Conservation (phyloP, 2,797 vertebrate species). For the Coilia nasus region DNA sequence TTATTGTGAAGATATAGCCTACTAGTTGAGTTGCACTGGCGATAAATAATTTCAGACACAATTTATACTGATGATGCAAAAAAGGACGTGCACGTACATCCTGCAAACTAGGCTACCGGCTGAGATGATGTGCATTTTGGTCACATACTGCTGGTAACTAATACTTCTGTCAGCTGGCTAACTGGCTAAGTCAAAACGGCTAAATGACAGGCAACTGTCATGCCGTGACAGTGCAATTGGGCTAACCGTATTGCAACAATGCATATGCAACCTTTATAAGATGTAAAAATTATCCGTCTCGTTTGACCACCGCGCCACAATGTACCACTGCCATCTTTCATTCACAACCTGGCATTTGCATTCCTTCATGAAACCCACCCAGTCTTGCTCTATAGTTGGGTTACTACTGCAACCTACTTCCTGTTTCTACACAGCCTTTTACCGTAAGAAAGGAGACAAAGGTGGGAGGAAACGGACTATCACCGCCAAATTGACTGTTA, state of each 20-base stretch:
- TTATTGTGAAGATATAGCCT: background rate
- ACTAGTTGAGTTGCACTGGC: background rate
- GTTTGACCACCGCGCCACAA: background rate
- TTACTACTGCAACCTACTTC: constrained; percentile 43
- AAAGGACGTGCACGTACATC: background rate
- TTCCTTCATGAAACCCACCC: constrained; percentile 56
- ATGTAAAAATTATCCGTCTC: background rate
- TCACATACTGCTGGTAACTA: background rate
- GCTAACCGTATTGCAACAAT: background rate
- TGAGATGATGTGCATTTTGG: background rate
- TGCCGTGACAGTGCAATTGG: too few species aligned
- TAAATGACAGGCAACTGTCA: background rate
- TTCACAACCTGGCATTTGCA: constrained; percentile 59
- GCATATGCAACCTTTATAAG: background rate
- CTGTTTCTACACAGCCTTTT: constrained; percentile 25
- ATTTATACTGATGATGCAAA: background rate
- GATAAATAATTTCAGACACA: background rate
- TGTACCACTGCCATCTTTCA: constrained; percentile 20
- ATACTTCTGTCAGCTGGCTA: constrained; percentile 27
- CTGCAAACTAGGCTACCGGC: background rate
- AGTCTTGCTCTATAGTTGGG: background rate
- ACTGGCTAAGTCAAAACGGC: background rate
- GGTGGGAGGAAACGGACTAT: background rate
- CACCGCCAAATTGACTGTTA: background rate
- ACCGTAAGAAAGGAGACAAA: background rate